These are phyloP conservation scores for Perithous albicinctus DNA, from an alignment of 2,888 invertebrate species.

Conservation along the genomic window DNA sequence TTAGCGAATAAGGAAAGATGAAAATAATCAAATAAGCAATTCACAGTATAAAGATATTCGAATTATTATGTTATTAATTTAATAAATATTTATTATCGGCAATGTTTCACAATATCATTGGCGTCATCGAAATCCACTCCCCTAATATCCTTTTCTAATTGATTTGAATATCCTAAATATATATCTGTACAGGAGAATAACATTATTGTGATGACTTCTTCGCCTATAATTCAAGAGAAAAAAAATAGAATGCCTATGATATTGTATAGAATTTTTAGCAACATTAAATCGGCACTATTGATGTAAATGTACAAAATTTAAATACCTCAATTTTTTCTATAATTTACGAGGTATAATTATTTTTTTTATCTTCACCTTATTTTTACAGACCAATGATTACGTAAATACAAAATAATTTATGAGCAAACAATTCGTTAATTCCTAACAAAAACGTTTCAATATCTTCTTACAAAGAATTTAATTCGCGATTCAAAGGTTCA, in stretches of 20 bases:
- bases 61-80: conserved; percentile 65
- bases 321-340: neutral
- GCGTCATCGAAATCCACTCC: neutral
- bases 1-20: conserved; percentile 12
- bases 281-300: neutral
- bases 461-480: neutral
- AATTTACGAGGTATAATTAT: neutral
- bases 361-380: neutral
- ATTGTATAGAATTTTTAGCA: neutral
- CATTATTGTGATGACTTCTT: neutral
- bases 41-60: conserved; percentile 58
- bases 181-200: neutral
- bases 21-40: conserved; percentile 34
- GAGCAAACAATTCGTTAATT: neutral
- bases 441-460: neutral
- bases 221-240: neutral
- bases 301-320: neutral
- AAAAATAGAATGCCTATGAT: neutral
- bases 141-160: neutral
- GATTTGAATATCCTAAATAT: neutral
- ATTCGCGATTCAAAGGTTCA: neutral
- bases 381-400: neutral
- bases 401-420: neutral
- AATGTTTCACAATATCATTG: conserved; percentile 29
- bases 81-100: conserved; percentile 72